These are phyloP conservation scores for Nibea coibor DNA, from an alignment of 2,113 vertebrate genomes.

Conservation along the genomic window DNA sequence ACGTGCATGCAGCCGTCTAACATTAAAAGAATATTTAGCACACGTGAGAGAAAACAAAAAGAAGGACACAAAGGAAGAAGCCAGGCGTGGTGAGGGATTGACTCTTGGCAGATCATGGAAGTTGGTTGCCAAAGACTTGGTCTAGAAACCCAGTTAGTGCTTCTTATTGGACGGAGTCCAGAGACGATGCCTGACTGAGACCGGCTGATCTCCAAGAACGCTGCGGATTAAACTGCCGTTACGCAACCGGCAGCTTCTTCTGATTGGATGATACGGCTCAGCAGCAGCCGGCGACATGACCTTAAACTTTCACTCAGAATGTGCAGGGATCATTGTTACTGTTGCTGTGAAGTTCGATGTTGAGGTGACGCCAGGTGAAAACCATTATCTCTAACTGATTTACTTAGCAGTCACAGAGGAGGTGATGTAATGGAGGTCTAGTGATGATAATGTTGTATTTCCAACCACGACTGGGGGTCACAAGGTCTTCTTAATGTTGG, in stretches of 20 bases:
- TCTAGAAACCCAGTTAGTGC: conserved; percentile 57
- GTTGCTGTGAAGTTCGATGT: background rate
- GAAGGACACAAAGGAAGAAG: background rate
- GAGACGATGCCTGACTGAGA: conserved; percentile 18
- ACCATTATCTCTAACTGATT: background rate
- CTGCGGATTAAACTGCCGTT: conserved; percentile 29
- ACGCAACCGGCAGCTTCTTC: conserved; percentile 10
- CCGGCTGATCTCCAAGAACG: conserved; percentile 33
- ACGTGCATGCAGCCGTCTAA: background rate
- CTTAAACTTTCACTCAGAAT: background rate
- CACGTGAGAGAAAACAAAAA: background rate
- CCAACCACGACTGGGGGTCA: too few species aligned
- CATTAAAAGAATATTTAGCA: too few species aligned
- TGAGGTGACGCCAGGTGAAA: conserved; percentile 3
- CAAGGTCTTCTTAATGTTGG: too few species aligned
- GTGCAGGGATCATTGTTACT: background rate
- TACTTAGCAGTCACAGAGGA: background rate
- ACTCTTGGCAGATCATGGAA: conserved; percentile 18
- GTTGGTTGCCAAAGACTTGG: conserved; percentile 23
- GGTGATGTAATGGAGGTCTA: background rate
- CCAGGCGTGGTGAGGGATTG: background rate
- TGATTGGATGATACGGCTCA: conserved; percentile 30
- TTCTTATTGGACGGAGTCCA: conserved; percentile 32
- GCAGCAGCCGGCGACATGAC: rapidly evolving
- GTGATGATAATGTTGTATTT: too few species aligned